Evolutionary conservation across 2,113 vertebrate species (phyloP).

Genomic region (Aegypius monachus): DNA sequence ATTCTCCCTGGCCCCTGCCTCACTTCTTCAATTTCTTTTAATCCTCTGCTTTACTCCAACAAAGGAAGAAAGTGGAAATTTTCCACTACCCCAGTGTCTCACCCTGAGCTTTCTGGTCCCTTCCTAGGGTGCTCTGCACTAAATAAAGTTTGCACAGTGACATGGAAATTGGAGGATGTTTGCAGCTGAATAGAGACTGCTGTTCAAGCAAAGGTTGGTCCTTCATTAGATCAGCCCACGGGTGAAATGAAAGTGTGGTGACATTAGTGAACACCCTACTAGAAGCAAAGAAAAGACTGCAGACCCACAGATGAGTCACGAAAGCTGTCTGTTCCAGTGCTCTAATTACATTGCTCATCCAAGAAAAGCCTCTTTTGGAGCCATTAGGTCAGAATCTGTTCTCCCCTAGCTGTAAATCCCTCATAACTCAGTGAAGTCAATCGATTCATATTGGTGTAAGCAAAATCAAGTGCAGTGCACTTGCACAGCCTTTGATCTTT

Average conservation of each 20-base stretch:
- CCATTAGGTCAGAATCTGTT: constrained; percentile 52
- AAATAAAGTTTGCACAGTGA: not conserved
- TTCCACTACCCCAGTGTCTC: not conserved
- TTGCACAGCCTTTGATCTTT: constrained; percentile 44
- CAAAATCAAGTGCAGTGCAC: constrained; percentile 15
- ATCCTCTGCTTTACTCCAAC: not conserved
- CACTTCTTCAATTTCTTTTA: not conserved
- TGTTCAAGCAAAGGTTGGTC: constrained; percentile 1
- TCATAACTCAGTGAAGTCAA: constrained; percentile 52
- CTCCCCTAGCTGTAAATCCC: constrained; percentile 52
- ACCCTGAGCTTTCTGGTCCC: not conserved
- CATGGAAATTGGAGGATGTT: not conserved
- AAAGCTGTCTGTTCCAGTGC: constrained; percentile 51
- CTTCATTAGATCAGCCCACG: constrained; percentile 15
- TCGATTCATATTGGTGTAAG: constrained; percentile 59
- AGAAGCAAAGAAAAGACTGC: constrained; percentile 38
- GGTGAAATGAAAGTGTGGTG: constrained; percentile 20
- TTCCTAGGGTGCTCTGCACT: not conserved
- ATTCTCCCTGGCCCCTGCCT: not conserved
- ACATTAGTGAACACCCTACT: constrained; percentile 36
- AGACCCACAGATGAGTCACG: constrained; percentile 54
- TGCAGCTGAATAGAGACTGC: not conserved
- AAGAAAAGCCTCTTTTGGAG: constrained; percentile 51
- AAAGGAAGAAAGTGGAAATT: not conserved
- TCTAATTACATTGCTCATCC: constrained; percentile 63